Conservation (phyloP, 1,140 invertebrate species). For the Cotesia typhae region DNA sequence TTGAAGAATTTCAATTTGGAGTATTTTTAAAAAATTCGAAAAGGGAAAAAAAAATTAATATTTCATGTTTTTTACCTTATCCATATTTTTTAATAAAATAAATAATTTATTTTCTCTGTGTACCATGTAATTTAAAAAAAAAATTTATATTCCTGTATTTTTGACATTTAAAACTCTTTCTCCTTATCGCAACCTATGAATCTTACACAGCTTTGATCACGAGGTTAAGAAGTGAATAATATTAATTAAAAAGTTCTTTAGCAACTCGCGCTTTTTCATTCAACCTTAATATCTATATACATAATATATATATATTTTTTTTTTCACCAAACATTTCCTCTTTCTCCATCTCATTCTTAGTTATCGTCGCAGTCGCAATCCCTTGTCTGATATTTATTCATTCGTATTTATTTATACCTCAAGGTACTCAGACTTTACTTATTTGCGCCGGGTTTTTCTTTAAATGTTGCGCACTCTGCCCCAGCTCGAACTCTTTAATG, state of each 20-base stretch:
- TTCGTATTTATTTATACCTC: constrained; percentile 32
- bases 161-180: too few species aligned
- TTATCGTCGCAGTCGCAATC: constrained; percentile 1
- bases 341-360: not conserved
- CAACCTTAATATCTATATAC: too few species aligned
- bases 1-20: too few species aligned
- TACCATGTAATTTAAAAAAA: too few species aligned
- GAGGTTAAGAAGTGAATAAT: constrained; percentile 35
- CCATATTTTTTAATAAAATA: too few species aligned
- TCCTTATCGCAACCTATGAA: not conserved
- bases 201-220: constrained; percentile 21
- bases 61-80: too few species aligned
- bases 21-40: too few species aligned
- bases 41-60: too few species aligned
- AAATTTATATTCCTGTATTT: too few species aligned
- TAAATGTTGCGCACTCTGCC: constrained; percentile 4
- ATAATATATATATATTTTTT: too few species aligned
- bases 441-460: constrained; percentile 28
- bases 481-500: constrained; percentile 13
- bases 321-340: not conserved
- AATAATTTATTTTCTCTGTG: too few species aligned
- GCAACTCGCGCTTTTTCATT: constrained; percentile 18
- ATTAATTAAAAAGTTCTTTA: constrained; percentile 37
- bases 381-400: constrained; percentile 31
- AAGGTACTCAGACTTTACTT: constrained; percentile 23